Evolutionary conservation across 2,113 vertebrate genomes (phyloP), one percentile per base, ranked within the genome.

Genomic region (Setophaga kirtlandii): DNA sequence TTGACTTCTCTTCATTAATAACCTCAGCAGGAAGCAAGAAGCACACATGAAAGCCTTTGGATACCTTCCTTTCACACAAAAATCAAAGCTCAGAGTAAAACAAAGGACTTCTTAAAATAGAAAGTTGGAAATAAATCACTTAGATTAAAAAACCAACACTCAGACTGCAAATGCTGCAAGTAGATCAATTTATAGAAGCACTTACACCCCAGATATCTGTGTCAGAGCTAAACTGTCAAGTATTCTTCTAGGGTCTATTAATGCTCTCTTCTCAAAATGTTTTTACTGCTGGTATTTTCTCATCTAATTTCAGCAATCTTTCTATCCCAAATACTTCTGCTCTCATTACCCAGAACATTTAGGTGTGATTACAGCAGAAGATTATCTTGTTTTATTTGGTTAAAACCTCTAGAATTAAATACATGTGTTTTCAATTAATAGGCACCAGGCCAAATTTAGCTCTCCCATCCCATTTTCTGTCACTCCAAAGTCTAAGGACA

Each of bases 81-180:
- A 96, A 67, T 64, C 90, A 96, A 93, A 93, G 79, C 85, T 41
- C 55, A 80, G 41, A 53, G 63, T 74, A 80, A 94, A 92, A 86
- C 65, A 96, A 94, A 85, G 42, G 47, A 15, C 52, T 90, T 70
- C 86, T 88, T 59, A 89, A 89, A 94, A 94, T 58, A 96, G 94
- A 42, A 92, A 86, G 63, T 39, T 80, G 49, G 69, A 67, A 80
- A 65, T 80, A 85, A 83, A 80, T 53, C 47, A 31, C 82, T 92
- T 59, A 28, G 53, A 79, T 81, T 63, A 27, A 79, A 93, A 94
- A 71, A 41, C 1, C 81, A 92, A 42, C 79, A 87, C 30, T 83
- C 58, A 30, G 47, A 83, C 2, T 44, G 59, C 68, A 93, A 89
- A 88, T 35, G 75, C 50, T 83, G 60, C 63, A 85, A 60, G 55